A percentile compares a stretch with the other conserved stretches of the same genome.
Evolutionary conservation across 1,140 invertebrate species (phyloP).

Genomic region (Anastrepha obliqua): DNA sequence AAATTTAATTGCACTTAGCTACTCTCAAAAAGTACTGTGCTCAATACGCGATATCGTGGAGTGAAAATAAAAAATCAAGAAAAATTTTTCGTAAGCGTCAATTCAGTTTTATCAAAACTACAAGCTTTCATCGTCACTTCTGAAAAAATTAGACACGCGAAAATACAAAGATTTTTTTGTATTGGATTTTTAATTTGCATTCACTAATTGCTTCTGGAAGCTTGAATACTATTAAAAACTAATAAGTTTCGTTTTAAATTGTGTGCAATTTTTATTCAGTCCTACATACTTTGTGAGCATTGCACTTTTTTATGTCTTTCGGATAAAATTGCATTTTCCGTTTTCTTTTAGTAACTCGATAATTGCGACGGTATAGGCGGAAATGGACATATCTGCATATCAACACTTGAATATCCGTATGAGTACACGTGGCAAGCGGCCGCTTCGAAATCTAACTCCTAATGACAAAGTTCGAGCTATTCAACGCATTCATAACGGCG

Average conservation of each 20-base stretch:
- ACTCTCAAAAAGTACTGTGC: constrained; percentile 4
- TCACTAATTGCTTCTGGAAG: too few relatives aligned
- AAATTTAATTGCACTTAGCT: background rate
- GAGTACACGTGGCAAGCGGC: constrained; percentile 78
- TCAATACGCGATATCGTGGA: constrained; percentile 5
- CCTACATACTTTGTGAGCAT: background rate
- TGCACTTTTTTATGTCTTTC: background rate
- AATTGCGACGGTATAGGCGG: too few relatives aligned
- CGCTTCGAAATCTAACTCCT: constrained; percentile 80
- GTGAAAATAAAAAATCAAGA: background rate
- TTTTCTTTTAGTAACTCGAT: background rate
- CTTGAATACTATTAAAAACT: background rate
- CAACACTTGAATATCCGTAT: constrained; percentile 57
- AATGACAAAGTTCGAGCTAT: constrained; percentile 85
- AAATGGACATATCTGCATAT: constrained; percentile 56
- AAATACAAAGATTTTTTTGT: background rate
- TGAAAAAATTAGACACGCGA: background rate
- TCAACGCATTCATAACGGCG: constrained; percentile 83
- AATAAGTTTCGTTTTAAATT: background rate
- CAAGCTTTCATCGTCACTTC: background rate
- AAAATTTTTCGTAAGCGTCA: constrained; percentile 26
- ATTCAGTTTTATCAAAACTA: background rate
- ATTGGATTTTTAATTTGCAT: background rate
- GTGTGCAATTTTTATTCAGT: background rate
- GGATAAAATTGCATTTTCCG: too few relatives aligned